Conservation (phyloP, 1,140 invertebrate species). For the Mycetomoellerius zeteki region DNA sequence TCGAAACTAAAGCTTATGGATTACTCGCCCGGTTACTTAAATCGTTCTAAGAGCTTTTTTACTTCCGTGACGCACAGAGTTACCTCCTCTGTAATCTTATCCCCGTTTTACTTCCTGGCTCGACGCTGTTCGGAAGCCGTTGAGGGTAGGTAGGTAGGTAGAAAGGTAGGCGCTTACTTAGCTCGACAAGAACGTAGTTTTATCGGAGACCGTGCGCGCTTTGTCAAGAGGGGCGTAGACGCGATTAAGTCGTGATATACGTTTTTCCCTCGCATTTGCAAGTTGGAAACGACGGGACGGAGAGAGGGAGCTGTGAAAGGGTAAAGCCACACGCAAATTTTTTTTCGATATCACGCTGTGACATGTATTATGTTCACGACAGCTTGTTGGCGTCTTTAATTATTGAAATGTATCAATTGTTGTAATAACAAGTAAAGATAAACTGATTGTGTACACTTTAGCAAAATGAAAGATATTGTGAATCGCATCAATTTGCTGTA, state of each 20-base stretch:
- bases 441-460: not conserved
- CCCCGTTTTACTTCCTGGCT: constrained; percentile 51
- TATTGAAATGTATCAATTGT: constrained; percentile 4
- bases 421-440: not conserved
- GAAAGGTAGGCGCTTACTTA: constrained; percentile 45
- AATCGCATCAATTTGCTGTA: not conserved
- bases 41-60: constrained; percentile 64
- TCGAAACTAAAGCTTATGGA: constrained; percentile 64
- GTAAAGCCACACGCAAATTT: constrained; percentile 27
- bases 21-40: constrained; percentile 58
- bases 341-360: constrained; percentile 5
- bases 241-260: constrained; percentile 55
- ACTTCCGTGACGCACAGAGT: constrained; percentile 44
- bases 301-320: not conserved
- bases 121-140: constrained; percentile 25
- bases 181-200: constrained; percentile 55
- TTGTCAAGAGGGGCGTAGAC: constrained; percentile 37
- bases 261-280: constrained; percentile 33
- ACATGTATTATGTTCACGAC: not conserved
- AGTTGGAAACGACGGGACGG: not conserved
- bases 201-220: constrained; percentile 41
- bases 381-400: not conserved
- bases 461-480: not conserved
- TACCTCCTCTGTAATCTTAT: constrained; percentile 61
- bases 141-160: not conserved